A percentile compares a stretch with the other conserved stretches of the same genome.
These are phyloP conservation scores for Sebastiscus tertius DNA, from an alignment of 2,797 vertebrate species.

Conservation along the genomic window DNA sequence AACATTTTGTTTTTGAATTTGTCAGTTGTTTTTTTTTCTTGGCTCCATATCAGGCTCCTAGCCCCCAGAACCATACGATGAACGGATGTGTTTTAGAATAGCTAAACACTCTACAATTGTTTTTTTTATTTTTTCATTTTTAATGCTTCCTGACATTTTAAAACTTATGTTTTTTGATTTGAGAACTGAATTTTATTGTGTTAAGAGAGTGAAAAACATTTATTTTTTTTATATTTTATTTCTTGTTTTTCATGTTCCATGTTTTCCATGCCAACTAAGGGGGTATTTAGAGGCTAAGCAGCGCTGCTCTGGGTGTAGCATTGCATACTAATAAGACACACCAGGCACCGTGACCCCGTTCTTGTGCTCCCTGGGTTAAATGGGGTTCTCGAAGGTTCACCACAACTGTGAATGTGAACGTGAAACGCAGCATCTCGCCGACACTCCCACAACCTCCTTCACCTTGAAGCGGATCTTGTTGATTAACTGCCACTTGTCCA, in stretches of 20 bases:
- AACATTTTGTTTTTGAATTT: slow-evolving; percentile 22
- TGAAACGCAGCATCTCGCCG: slow-evolving; percentile 23
- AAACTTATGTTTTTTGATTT: slow-evolving; percentile 39
- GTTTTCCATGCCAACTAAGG: slow-evolving; percentile 56
- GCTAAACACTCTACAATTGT: slow-evolving; percentile 22
- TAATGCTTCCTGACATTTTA: slow-evolving; percentile 55
- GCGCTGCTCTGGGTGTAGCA: slow-evolving; percentile 30
- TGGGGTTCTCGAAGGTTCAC: not conserved
- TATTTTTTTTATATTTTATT: slow-evolving; percentile 22
- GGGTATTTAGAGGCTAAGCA: slow-evolving; percentile 46
- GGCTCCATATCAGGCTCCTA: slow-evolving; percentile 42
- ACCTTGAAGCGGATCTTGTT: slow-evolving; percentile 28
- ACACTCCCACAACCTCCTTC: slow-evolving; percentile 44
- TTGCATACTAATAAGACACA: slow-evolving; percentile 27
- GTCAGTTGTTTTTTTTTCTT: slow-evolving; percentile 13
- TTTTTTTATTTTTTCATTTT: slow-evolving; percentile 30
- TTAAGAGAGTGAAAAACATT: slow-evolving; percentile 34
- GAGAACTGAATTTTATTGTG: slow-evolving; percentile 48
- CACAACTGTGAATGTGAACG: slow-evolving; percentile 20
- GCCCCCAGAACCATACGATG: slow-evolving; percentile 24
- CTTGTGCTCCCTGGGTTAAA: not conserved
- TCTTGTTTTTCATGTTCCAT: slow-evolving; percentile 26
- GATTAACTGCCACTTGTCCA: slow-evolving; percentile 40
- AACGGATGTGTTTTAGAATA: slow-evolving; percentile 43
- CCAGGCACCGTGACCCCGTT: not conserved